Evolutionary conservation across 2,797 vertebrate species (phyloP).

Genomic region (Lutjanus campechanus): DNA sequence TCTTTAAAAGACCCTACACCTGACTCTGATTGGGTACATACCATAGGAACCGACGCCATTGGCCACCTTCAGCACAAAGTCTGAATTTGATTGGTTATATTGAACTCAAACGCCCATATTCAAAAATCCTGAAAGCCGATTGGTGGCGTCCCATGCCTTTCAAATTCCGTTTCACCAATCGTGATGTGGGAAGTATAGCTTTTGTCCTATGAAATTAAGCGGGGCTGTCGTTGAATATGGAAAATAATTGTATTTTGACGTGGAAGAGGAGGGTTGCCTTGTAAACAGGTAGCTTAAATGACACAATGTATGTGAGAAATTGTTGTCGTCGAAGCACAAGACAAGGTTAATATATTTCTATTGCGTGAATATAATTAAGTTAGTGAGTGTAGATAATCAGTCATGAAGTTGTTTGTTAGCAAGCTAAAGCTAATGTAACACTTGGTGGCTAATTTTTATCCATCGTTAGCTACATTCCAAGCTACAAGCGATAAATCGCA

Average conservation of each 20-base stretch:
- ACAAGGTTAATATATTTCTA: not conserved
- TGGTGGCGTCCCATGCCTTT: slow-evolving; percentile 45
- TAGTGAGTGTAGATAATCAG: not conserved
- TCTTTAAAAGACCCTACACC: slow-evolving; percentile 81
- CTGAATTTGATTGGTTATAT: slow-evolving; percentile 55
- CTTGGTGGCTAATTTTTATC: not conserved
- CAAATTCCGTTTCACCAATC: slow-evolving; percentile 38
- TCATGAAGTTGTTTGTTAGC: not conserved
- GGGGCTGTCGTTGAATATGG: slow-evolving; percentile 39
- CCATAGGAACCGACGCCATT: slow-evolving; percentile 52
- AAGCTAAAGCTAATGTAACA: not conserved
- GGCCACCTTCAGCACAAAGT: slow-evolving; percentile 19
- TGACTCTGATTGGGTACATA: slow-evolving; percentile 75
- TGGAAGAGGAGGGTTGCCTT: rapidly evolving
- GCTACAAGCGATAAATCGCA: no score
- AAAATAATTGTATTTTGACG: no score
- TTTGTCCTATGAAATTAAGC: slow-evolving; percentile 59
- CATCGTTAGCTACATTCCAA: not conserved
- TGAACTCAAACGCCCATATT: not conserved
- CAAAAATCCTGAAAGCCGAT: slow-evolving; percentile 18
- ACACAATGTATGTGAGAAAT: not conserved
- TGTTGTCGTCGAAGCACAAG: not conserved
- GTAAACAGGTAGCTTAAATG: not conserved
- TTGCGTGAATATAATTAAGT: not conserved
- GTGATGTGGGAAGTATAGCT: not conserved